phyloP scores from a whole-genome alignment of 2,113 vertebrate species.

The Rhabdornis inornatus region DNA sequence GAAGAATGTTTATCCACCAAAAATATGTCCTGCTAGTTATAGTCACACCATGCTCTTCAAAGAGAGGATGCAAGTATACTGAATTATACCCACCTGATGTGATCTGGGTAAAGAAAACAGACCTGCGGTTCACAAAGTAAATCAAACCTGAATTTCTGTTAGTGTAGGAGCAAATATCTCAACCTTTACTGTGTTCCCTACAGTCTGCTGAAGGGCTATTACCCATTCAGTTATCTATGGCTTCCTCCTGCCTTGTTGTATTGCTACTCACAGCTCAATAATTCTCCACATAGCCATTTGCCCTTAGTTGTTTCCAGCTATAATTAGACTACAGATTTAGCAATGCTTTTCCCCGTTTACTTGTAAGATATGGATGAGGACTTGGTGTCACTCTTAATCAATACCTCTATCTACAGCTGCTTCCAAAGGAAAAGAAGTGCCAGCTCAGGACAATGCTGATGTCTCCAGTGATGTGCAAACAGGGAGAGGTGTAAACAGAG shows the following conservation, averaged over 20 bases:
- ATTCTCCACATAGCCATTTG: not conserved
- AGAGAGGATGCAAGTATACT: not conserved
- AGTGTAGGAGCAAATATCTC: not conserved
- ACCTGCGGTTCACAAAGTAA: not conserved
- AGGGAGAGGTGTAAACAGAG: not conserved
- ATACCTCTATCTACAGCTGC: not conserved
- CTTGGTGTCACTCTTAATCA: not conserved
- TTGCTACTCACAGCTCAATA: not conserved
- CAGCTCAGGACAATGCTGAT: not conserved
- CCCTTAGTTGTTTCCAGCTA: slow-evolving; percentile 5
- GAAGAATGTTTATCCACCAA: not conserved
- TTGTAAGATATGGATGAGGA: not conserved
- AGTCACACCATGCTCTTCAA: not conserved
- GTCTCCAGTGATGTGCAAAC: not conserved
- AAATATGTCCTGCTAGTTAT: not conserved
- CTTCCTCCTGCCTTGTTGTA: not conserved
- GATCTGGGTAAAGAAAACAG: not conserved
- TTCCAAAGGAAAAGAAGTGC: not conserved
- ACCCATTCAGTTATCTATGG: not conserved
- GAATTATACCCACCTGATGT: not conserved
- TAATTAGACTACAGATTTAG: slow-evolving; percentile 29
- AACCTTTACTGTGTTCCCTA: not conserved
- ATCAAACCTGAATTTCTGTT: not conserved
- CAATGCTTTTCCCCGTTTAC: not conserved
- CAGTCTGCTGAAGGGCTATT: not conserved